Evolutionary conservation across 1,140 invertebrate genomes (phyloP).

Genomic region (Adoxophyes honmai): DNA sequence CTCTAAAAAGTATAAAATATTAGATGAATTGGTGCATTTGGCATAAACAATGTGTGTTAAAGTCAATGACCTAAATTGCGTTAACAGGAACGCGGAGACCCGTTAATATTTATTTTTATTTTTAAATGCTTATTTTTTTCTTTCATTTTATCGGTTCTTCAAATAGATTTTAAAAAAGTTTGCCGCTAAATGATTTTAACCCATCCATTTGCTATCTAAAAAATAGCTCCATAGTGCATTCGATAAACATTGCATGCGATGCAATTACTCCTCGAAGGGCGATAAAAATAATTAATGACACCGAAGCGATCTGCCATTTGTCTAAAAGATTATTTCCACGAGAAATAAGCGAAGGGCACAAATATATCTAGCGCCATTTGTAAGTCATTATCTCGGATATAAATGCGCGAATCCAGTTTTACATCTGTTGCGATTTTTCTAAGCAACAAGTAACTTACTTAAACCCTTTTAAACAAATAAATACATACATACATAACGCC

Average conservation of each 20-base stretch:
- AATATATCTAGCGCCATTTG: slow-evolving; percentile 44
- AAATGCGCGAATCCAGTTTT: slow-evolving; percentile 29
- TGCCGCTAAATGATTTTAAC: neutral
- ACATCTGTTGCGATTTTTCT: too few relatives aligned
- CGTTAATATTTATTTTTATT: too few relatives aligned
- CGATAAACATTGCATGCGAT: slow-evolving; percentile 4
- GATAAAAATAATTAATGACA: slow-evolving; percentile 15
- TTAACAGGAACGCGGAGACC: too few relatives aligned
- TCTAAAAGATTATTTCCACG: slow-evolving; percentile 39
- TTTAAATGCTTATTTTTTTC: too few relatives aligned
- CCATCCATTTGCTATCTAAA: slow-evolving; percentile 4
- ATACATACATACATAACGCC: too few relatives aligned
- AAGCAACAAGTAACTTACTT: too few relatives aligned
- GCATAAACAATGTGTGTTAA: too few relatives aligned
- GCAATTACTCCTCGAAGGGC: neutral
- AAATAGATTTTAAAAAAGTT: neutral
- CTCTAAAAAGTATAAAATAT: too few relatives aligned
- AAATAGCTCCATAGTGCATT: slow-evolving; percentile 3
- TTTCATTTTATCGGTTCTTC: too few relatives aligned
- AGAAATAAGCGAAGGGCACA: slow-evolving; percentile 20
- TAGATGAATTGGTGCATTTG: too few relatives aligned
- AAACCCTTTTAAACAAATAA: too few relatives aligned
- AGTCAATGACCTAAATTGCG: too few relatives aligned
- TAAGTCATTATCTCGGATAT: slow-evolving; percentile 40
- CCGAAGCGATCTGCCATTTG: slow-evolving; percentile 33